phyloP scores from a whole-genome alignment of 2,113 vertebrate genomes.

The Ophiodon elongatus region DNA sequence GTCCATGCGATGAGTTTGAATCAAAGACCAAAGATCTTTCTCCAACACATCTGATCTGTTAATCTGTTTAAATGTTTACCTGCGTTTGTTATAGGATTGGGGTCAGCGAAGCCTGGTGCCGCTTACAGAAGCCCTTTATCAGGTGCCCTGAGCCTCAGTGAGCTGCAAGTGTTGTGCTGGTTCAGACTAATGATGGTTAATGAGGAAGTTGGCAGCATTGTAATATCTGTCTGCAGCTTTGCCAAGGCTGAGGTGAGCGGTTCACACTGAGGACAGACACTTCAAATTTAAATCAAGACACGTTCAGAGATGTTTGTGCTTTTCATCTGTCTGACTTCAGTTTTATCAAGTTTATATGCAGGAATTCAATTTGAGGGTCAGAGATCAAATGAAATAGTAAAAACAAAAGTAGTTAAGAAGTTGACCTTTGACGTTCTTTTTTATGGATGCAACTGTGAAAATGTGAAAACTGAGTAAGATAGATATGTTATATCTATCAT shows the following conservation, averaged over 20 bases:
- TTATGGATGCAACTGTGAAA: neutral
- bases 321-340: neutral
- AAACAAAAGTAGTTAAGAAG: neutral
- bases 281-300: slow-evolving; percentile 44
- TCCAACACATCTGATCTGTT: slow-evolving; percentile 46
- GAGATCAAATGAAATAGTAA: neutral
- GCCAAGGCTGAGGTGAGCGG: slow-evolving; percentile 58
- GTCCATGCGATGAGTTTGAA: neutral
- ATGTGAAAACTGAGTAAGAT: neutral
- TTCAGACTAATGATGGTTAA: slow-evolving; percentile 71
- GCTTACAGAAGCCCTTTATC: slow-evolving; percentile 53
- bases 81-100: slow-evolving; percentile 61
- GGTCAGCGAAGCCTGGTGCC: slow-evolving; percentile 15
- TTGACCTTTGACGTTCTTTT: neutral
- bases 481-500: neutral
- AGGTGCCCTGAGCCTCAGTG: slow-evolving; percentile 54
- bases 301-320: slow-evolving; percentile 19
- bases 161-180: slow-evolving; percentile 41
- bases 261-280: slow-evolving; percentile 62
- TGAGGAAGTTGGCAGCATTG: slow-evolving; percentile 70
- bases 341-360: neutral
- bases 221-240: slow-evolving; percentile 48
- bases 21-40: neutral
- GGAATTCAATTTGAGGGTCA: neutral
- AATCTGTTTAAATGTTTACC: slow-evolving; percentile 73